Base-by-base conservation (phyloP, 1,140 invertebrate genomes). In the Hycleus phaleratus region DNA sequence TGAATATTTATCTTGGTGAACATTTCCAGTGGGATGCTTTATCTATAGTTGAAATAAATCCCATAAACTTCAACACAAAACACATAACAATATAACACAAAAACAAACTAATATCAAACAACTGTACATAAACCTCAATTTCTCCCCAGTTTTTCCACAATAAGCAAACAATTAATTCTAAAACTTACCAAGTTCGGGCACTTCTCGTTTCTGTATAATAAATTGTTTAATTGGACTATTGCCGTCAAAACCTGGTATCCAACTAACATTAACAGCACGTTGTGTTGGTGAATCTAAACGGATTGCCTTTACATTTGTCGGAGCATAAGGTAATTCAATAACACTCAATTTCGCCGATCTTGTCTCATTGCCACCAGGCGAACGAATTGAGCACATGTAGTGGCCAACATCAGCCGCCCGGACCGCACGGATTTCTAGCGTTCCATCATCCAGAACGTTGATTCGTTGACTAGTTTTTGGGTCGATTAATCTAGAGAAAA, bases 201-300 rank as follows among this genome's bases (percentile, higher is more conserved):
- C 88, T 68, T 92, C 88, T 62, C 92, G 80, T 72, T 88, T 90
- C 73, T 98, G 92, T 25, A 99, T 82, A 59, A 96, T 93, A 73
- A 89, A 98, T 70, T 95, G 93, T 55, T 89, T 82, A 46, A 97
- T 91, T 2, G 92, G 91, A 71, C 92, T 95, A 71, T 98, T 97
- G 42, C 97, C 97, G 78, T 99, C 91, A 75, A 97, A 99, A 8
- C 91, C 91, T 0, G 92, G 88, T 6, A 88, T 88, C 96, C 96
- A 99, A 9, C 85, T 87, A 1, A 99, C 83, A 72, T 96, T 95
- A 38, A 98, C 91, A 9, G 84, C 80, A 46, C 85, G 74, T 62
- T 83, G 81, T 46, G 79, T 66, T 25, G 79, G 64, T 60, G 81
- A 71, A 70, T 84, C 70, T 38, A 88, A 64, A 10, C 91, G 79